These are phyloP conservation scores for Rhamnusium bicolor DNA, from an alignment of 2,888 invertebrate genomes.

Conservation along the genomic window DNA sequence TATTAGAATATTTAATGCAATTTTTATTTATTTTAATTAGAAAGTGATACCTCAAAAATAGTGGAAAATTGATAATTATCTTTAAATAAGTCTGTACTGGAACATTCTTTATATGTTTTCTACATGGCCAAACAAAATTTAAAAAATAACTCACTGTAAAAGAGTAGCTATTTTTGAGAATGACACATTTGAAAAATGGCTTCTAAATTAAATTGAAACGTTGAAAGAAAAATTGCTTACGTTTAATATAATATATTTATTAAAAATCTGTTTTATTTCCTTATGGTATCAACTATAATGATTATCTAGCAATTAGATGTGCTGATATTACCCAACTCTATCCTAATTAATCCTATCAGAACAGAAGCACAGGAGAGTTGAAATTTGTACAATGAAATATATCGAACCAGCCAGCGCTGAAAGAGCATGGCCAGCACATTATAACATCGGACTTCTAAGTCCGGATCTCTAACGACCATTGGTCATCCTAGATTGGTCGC, in stretches of 20 bases:
- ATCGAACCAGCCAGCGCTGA: conserved; percentile 24
- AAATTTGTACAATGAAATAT: conserved; percentile 41
- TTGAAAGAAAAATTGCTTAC: too few species aligned
- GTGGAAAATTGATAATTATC: too few species aligned
- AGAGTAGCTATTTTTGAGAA: too few species aligned
- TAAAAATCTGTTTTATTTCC: background rate
- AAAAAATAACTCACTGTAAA: too few species aligned
- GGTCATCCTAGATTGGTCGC: conserved; percentile 70
- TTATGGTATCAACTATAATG: background rate
- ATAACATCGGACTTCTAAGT: conserved; percentile 52
- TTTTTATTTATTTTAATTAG: too few species aligned
- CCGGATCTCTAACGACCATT: conserved; percentile 69
- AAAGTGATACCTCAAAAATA: too few species aligned
- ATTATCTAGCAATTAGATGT: background rate
- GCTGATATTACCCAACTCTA: background rate
- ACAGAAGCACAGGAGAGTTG: conserved; percentile 8
- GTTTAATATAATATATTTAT: background rate
- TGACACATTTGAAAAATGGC: too few species aligned
- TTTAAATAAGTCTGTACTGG: too few species aligned
- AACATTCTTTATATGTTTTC: too few species aligned
- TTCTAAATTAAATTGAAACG: too few species aligned
- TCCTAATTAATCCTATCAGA: conserved; percentile 22
- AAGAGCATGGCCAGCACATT: conserved; percentile 34
- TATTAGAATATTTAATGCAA: too few species aligned
- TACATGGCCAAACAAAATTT: too few species aligned